These are phyloP conservation scores for Phoxinus dragarum DNA, from an alignment of 2,797 vertebrate species.

Conservation along the genomic window DNA sequence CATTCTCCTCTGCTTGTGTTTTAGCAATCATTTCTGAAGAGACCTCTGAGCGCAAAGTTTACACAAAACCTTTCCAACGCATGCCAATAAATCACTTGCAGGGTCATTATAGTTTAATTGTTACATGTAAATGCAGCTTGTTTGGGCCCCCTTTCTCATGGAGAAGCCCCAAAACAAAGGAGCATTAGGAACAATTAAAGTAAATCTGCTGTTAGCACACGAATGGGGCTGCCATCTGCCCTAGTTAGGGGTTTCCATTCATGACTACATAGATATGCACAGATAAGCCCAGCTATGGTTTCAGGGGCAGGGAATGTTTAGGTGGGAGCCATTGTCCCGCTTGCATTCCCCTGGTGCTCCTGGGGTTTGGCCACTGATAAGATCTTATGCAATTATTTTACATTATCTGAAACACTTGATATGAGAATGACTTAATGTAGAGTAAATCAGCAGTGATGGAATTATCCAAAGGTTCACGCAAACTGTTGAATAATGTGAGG, in stretches of 20 bases:
- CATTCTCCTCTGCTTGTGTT: slow-evolving; percentile 41
- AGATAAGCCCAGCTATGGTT: slow-evolving; percentile 67
- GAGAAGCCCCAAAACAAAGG: slow-evolving; percentile 71
- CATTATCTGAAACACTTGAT: slow-evolving; percentile 47
- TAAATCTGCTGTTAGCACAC: slow-evolving; percentile 79
- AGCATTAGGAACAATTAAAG: slow-evolving; percentile 73
- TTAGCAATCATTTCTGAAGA: slow-evolving; percentile 63
- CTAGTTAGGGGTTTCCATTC: slow-evolving; percentile 64
- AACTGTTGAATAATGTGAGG: not conserved
- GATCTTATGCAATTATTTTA: slow-evolving; percentile 54
- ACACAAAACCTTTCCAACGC: slow-evolving; percentile 77
- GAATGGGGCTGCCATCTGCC: slow-evolving; percentile 80
- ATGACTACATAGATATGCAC: slow-evolving; percentile 64
- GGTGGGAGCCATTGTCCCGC: slow-evolving; percentile 42
- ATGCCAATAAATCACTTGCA: slow-evolving; percentile 74
- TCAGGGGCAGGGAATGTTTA: slow-evolving; percentile 36
- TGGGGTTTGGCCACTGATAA: slow-evolving; percentile 55
- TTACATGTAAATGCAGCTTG: slow-evolving; percentile 80
- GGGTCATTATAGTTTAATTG: slow-evolving; percentile 84
- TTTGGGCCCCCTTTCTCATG: slow-evolving; percentile 74
- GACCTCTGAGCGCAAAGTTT: slow-evolving; percentile 71
- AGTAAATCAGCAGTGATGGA: slow-evolving; percentile 51
- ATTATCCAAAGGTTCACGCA: slow-evolving; percentile 20
- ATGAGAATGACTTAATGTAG: slow-evolving; percentile 40
- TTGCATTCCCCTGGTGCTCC: slow-evolving; percentile 22